These are phyloP conservation scores for Odobenus rosmarus DNA, from an alignment of 2,113 vertebrate genomes.

Conservation along the genomic window DNA sequence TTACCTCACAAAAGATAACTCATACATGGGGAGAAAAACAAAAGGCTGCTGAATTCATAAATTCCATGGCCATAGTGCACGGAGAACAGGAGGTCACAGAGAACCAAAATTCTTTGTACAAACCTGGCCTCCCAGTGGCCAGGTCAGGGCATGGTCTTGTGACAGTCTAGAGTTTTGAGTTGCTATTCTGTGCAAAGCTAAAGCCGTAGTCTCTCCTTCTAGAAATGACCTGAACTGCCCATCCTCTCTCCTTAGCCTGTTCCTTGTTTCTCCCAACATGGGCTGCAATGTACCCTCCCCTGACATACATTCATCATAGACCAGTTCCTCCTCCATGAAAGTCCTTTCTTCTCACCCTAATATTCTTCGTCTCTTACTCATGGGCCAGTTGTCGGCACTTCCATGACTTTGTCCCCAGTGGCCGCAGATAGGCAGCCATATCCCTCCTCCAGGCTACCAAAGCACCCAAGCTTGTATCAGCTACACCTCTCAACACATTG, in stretches of 20 bases:
- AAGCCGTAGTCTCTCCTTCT: background rate
- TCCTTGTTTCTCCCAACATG: background rate
- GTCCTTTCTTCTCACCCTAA: background rate
- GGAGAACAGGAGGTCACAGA: background rate
- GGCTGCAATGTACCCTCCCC: too few relatives aligned
- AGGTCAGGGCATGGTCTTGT: too few relatives aligned
- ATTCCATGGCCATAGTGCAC: background rate
- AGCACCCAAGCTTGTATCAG: background rate
- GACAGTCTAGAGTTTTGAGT: background rate
- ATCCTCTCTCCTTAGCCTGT: background rate
- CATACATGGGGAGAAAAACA: background rate
- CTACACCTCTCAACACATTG: accelerated
- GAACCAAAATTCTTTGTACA: background rate
- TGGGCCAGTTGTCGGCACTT: background rate
- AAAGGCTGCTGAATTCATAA: background rate
- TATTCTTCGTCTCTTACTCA: background rate
- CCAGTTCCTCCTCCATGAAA: background rate
- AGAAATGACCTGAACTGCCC: background rate
- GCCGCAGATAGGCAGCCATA: too few relatives aligned
- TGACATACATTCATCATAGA: background rate
- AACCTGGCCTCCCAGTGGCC: background rate
- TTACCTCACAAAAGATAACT: background rate
- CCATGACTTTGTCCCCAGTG: background rate
- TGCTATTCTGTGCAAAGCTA: background rate
- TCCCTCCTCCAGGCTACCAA: background rate